Conservation (phyloP, 2,888 invertebrate species). For the Melangyna quadrimaculata region DNA sequence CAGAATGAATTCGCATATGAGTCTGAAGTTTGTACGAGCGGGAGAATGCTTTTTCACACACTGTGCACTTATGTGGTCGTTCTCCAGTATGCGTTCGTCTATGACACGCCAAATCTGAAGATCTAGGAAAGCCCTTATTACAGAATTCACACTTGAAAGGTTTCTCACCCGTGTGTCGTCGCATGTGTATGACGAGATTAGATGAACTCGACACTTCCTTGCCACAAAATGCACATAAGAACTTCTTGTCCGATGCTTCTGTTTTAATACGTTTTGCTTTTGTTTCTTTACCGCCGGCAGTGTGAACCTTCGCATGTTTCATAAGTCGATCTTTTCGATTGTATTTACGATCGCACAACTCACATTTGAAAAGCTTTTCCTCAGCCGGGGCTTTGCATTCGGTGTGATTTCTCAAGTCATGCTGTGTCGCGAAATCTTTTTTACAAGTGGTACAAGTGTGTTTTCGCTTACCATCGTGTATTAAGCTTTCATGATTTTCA, state of each 20-base stretch:
- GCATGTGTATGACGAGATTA: constrained; percentile 85
- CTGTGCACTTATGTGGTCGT: constrained; percentile 82
- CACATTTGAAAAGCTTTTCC: constrained; percentile 76
- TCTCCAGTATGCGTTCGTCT: constrained; percentile 85
- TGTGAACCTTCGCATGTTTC: constrained; percentile 76
- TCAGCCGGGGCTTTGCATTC: constrained; percentile 56
- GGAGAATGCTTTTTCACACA: constrained; percentile 82
- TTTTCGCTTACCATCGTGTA: constrained; percentile 50
- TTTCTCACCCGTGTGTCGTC: constrained; percentile 86
- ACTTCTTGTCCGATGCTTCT: constrained; percentile 80
- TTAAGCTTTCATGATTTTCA: constrained; percentile 73
- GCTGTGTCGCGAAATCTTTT: constrained; percentile 52
- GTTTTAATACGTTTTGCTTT: constrained; percentile 35
- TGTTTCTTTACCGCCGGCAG: constrained; percentile 30
- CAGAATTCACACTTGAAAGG: constrained; percentile 85
- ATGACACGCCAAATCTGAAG: constrained; percentile 85
- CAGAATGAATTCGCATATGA: constrained; percentile 84
- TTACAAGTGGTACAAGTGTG: constrained; percentile 52
- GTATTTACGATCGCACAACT: constrained; percentile 77
- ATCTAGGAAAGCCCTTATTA: constrained; percentile 85
- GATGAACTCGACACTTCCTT: constrained; percentile 84
- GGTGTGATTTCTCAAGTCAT: constrained; percentile 45
- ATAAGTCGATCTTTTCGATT: constrained; percentile 78
- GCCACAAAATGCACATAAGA: constrained; percentile 84
- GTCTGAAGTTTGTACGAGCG: constrained; percentile 84